Percentiles rank a stretch among this genome's conserved stretches.
phyloP scores from a whole-genome alignment of 2,888 invertebrate species.

The Acronicta aceris region DNA sequence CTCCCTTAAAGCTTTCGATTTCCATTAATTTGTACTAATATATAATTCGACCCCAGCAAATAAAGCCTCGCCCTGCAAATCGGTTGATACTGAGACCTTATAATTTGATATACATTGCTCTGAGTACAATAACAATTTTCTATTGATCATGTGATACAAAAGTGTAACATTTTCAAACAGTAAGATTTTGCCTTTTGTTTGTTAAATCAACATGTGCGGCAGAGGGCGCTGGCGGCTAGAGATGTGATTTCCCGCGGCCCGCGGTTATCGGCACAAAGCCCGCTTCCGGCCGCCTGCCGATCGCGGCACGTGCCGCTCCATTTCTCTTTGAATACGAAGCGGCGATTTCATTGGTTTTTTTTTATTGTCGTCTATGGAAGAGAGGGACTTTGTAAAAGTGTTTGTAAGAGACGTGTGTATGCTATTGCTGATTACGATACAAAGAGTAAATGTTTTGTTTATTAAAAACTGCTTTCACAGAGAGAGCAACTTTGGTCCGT shows the following conservation, averaged over 20 bases:
- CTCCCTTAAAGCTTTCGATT: too few relatives aligned
- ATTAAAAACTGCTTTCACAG: too few relatives aligned
- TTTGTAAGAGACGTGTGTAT: background rate
- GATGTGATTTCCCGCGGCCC: conserved; percentile 41
- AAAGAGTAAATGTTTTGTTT: background rate
- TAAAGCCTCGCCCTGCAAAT: too few relatives aligned
- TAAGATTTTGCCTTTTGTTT: background rate
- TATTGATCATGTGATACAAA: background rate
- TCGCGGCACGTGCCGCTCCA: conserved; percentile 27
- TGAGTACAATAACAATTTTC: too few relatives aligned
- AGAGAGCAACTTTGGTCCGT: too few relatives aligned
- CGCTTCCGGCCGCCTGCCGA: conserved; percentile 22
- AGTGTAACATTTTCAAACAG: background rate
- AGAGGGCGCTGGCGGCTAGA: background rate
- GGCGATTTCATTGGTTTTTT: conserved; percentile 18
- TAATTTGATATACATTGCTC: too few relatives aligned
- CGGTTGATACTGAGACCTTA: too few relatives aligned
- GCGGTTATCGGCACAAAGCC: conserved; percentile 50
- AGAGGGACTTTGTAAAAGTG: background rate
- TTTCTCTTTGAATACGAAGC: conserved; percentile 28
- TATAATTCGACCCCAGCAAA: too few relatives aligned
- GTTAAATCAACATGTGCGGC: background rate
- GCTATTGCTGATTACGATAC: background rate
- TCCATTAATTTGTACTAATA: too few relatives aligned
- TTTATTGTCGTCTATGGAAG: conserved; percentile 8